Percentiles rank a stretch among this genome's conserved stretches.
Conservation (phyloP, 2,797 vertebrate species). For the Lacerta bilineata region DNA sequence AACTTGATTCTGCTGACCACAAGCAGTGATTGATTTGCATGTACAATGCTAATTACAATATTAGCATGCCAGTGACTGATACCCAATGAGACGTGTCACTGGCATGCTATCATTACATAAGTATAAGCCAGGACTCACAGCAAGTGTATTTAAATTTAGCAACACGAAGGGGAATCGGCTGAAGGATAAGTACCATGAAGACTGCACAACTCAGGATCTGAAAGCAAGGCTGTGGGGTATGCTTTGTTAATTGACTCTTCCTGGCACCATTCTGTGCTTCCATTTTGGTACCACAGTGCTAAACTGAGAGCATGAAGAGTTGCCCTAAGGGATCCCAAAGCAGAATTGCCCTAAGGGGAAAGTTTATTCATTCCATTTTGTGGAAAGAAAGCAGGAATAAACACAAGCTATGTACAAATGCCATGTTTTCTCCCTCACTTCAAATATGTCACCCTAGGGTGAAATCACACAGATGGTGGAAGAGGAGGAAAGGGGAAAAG, state of each 20-base stretch:
- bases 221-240: neutral
- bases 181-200: neutral
- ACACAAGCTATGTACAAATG: conserved; percentile 11
- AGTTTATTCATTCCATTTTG: conserved; percentile 24
- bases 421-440: neutral
- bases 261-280: neutral
- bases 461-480: neutral
- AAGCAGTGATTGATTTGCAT: neutral
- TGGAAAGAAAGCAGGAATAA: conserved; percentile 7
- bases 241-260: neutral
- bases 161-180: neutral
- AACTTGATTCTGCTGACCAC: neutral
- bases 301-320: neutral
- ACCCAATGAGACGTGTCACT: neutral
- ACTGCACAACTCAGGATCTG: neutral
- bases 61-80: neutral
- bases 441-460: neutral
- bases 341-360: conserved; percentile 7
- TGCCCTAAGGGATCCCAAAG: conserved; percentile 9
- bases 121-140: neutral
- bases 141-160: neutral
- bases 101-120: neutral
- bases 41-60: neutral
- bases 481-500: no score
- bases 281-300: neutral